These are phyloP conservation scores for Yponomeuta evonymella DNA, from an alignment of 2,888 invertebrate species.

Conservation along the genomic window DNA sequence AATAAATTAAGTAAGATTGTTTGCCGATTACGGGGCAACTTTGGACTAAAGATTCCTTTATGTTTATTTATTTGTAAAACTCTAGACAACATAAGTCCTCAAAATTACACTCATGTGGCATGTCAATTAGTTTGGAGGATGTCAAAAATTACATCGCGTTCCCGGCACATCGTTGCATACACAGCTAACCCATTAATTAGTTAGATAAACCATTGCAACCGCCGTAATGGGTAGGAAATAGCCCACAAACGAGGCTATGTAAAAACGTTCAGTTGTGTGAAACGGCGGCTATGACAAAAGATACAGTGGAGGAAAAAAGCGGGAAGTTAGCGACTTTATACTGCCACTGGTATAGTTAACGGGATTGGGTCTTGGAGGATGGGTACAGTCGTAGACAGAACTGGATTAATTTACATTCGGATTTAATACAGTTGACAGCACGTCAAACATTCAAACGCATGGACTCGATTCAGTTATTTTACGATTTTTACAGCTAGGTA, in stretches of 20 bases:
- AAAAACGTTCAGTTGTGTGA: background rate
- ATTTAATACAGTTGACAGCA: too few species aligned
- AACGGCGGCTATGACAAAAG: background rate
- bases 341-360: background rate
- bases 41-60: too few species aligned
- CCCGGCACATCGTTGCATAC: background rate
- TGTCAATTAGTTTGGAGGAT: background rate
- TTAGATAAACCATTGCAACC: background rate
- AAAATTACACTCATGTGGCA: background rate
- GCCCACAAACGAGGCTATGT: background rate
- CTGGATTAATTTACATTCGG: background rate
- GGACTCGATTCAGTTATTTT: too few species aligned
- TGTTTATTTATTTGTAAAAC: too few species aligned
- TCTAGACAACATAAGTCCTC: too few species aligned
- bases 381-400: background rate
- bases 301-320: background rate
- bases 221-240: background rate
- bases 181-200: background rate
- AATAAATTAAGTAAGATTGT: too few species aligned
- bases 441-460: too few species aligned
- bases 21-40: too few species aligned
- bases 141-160: background rate
- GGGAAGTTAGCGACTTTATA: background rate
- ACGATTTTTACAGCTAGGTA: too few species aligned
- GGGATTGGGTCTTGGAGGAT: background rate